Conservation (phyloP, 2,888 invertebrate species). For the Eulithis prunata region DNA sequence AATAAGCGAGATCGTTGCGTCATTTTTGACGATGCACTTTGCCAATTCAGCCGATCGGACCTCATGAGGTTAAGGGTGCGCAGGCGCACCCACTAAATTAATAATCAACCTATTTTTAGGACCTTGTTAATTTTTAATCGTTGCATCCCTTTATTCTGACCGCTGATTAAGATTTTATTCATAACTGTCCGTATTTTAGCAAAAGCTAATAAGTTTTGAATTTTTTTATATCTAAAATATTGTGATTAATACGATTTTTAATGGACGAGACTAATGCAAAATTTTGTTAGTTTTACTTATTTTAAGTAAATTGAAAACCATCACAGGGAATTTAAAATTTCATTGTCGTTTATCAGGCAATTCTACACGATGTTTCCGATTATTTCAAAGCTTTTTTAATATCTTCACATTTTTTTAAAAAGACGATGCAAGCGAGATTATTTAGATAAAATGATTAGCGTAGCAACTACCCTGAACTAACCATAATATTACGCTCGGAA, state of each 20-base stretch:
- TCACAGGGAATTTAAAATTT: background rate
- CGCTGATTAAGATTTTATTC: constrained; percentile 84
- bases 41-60: constrained; percentile 62
- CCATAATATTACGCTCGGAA: no score
- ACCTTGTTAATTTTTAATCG: constrained; percentile 77
- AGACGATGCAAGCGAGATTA: no score
- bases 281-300: constrained; percentile 18
- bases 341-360: no score
- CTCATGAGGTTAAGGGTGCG: constrained; percentile 56
- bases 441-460: no score
- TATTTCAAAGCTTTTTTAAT: no score
- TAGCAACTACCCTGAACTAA: no score
- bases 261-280: constrained; percentile 10
- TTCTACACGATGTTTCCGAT: no score
- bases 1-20: constrained; percentile 55
- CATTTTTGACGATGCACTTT: constrained; percentile 72
- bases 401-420: no score
- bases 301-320: constrained; percentile 2
- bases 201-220: constrained; percentile 35
- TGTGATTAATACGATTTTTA: constrained; percentile 36
- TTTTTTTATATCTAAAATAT: constrained; percentile 22
- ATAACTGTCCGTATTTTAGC: constrained; percentile 62
- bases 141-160: constrained; percentile 59
- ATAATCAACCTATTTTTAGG: constrained; percentile 77
- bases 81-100: constrained; percentile 72